Percentiles rank a stretch among this genome's conserved stretches.
phyloP scores from a whole-genome alignment of 2,113 vertebrate genomes.

The Kobus ellipsiprymnus region DNA sequence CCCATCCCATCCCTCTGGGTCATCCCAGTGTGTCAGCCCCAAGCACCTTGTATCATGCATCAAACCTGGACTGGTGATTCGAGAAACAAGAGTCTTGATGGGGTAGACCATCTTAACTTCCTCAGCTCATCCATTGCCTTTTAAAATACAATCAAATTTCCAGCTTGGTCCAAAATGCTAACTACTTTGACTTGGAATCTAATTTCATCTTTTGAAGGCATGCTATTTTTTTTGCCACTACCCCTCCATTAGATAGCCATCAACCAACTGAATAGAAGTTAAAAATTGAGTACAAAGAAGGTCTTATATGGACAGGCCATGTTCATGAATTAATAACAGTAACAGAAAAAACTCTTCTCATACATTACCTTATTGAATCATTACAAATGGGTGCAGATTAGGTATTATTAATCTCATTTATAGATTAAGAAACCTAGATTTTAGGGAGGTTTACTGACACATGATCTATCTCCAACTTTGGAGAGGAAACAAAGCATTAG shows the following conservation, averaged over 20 bases:
- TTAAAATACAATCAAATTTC: not conserved
- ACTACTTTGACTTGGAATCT: not conserved
- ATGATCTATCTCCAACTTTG: not conserved
- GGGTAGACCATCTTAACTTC: not conserved
- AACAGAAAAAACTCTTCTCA: not conserved
- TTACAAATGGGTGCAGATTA: not conserved
- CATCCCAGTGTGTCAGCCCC: no score
- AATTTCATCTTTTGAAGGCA: not conserved
- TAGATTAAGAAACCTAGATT: not conserved
- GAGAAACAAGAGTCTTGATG: not conserved
- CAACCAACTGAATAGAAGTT: not conserved
- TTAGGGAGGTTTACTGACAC: not conserved
- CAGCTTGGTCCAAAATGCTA: not conserved
- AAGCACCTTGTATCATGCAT: no score
- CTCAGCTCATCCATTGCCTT: not conserved
- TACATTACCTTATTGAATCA: not conserved
- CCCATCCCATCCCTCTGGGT: no score
- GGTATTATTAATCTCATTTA: not conserved
- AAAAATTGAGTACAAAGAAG: not conserved
- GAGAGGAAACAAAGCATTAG: not conserved
- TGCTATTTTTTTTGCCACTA: not conserved
- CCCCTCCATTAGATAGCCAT: not conserved
- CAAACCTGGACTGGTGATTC: no score
- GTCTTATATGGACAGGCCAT: not conserved
- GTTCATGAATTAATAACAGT: not conserved